Conservation (phyloP, 2,113 vertebrate species). For the Hypomesus transpacificus region DNA sequence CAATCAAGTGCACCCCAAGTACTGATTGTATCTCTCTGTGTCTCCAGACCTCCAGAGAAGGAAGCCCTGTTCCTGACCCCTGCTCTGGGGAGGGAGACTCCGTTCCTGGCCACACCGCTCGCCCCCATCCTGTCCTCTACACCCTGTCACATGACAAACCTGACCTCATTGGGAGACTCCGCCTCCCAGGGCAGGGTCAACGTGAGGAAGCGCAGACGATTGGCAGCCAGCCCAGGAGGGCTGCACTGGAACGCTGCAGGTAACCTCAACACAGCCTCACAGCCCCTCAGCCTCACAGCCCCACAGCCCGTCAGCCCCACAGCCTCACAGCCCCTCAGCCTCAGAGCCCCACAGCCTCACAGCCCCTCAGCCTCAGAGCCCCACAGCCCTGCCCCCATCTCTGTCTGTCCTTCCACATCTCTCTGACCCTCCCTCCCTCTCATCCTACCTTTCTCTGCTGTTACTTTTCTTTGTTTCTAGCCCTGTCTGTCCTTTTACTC, state of each 20-base stretch:
- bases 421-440: background rate
- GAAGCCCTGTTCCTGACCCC: slow-evolving; percentile 49
- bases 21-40: background rate
- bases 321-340: no score
- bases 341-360: no score
- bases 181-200: slow-evolving; percentile 37
- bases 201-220: slow-evolving; percentile 68
- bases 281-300: no score
- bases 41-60: slow-evolving; percentile 52
- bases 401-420: background rate
- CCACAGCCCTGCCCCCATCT: background rate
- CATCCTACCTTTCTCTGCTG: slow-evolving; percentile 2
- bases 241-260: slow-evolving; percentile 77
- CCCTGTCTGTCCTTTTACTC: background rate
- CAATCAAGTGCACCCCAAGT: background rate
- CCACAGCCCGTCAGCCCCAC: no score
- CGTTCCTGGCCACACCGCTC: slow-evolving; percentile 44
- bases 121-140: slow-evolving; percentile 54
- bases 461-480: background rate
- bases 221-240: slow-evolving; percentile 73
- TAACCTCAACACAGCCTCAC: slow-evolving; percentile 29
- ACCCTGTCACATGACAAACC: slow-evolving; percentile 27
- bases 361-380: no score
- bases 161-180: slow-evolving; percentile 17
- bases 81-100: slow-evolving; percentile 38